Evolutionary conservation across 2,797 vertebrate species (phyloP).

Genomic region (Microcaecilia unicolor): DNA sequence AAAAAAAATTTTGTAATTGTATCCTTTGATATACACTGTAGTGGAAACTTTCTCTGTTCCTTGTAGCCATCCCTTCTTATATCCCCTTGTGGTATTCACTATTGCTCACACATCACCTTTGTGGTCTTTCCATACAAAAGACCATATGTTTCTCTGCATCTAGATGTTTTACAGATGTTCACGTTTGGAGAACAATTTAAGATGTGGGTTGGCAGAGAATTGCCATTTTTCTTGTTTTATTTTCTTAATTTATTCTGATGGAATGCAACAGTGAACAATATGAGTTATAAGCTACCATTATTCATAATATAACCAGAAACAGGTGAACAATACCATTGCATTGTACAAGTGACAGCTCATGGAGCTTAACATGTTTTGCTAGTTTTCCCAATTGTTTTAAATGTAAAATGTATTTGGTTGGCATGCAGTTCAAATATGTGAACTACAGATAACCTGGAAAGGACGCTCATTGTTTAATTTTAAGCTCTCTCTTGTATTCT

Average conservation of each 20-base stretch:
- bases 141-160: neutral
- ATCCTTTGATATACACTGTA: neutral
- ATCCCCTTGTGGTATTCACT: neutral
- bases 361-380: too few species aligned
- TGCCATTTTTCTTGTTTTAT: neutral
- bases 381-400: too few species aligned
- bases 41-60: neutral
- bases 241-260: neutral
- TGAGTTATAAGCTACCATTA: slow-evolving; percentile 4
- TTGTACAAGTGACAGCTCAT: slow-evolving; percentile 1
- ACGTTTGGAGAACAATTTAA: slow-evolving; percentile 7
- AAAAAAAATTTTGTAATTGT: neutral
- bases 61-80: neutral
- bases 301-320: slow-evolving; percentile 8
- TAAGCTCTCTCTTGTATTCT: too few species aligned
- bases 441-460: too few species aligned
- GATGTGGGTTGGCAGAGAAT: slow-evolving; percentile 16
- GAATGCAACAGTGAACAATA: slow-evolving; percentile 13
- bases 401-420: too few species aligned
- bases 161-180: slow-evolving; percentile 7
- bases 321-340: neutral
- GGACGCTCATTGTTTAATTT: too few species aligned
- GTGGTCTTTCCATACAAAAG: slow-evolving; percentile 10
- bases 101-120: too few species aligned
- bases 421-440: too few species aligned